A percentile compares a stretch with the other conserved stretches of the same genome.
Evolutionary conservation across 2,113 vertebrate genomes (phyloP).

Genomic region (Phyllopteryx taeniolatus): DNA sequence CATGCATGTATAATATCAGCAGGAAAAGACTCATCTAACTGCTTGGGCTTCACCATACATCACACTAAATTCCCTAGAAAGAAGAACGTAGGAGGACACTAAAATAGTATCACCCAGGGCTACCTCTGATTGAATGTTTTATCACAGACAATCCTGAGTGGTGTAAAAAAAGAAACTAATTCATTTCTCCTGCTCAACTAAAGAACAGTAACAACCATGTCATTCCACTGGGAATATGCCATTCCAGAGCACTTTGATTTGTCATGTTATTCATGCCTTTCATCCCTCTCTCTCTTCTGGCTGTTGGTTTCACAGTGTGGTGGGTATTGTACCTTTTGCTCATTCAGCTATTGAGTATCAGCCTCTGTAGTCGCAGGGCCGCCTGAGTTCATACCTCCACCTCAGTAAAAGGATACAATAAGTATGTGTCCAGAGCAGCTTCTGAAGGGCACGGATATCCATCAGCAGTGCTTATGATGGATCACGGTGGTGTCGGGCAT

Average conservation of each 20-base stretch:
- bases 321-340: constrained; percentile 59
- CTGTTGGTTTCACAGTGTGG: constrained; percentile 36
- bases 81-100: constrained; percentile 59
- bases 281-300: constrained; percentile 54
- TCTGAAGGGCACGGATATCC: constrained; percentile 72
- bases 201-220: constrained; percentile 71
- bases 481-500: constrained; percentile 65
- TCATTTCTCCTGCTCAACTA: constrained; percentile 71
- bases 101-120: constrained; percentile 75
- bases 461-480: constrained; percentile 69
- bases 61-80: constrained; percentile 69
- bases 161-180: constrained; percentile 70
- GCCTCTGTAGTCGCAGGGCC: constrained; percentile 56
- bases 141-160: constrained; percentile 73
- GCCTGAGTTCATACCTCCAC: constrained; percentile 62
- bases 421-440: constrained; percentile 69
- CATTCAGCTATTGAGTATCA: constrained; percentile 67
- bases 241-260: constrained; percentile 68
- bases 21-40: constrained; percentile 57
- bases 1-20: constrained; percentile 42
- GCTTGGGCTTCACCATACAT: constrained; percentile 61
- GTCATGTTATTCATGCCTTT: constrained; percentile 70
- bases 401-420: constrained; percentile 75
- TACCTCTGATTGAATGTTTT: constrained; percentile 76
- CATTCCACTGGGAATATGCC: constrained; percentile 68